A percentile compares a stretch with the other conserved stretches of the same genome.
These are phyloP conservation scores for Cygnus buccinator DNA, from an alignment of 2,113 vertebrate species.

Conservation along the genomic window DNA sequence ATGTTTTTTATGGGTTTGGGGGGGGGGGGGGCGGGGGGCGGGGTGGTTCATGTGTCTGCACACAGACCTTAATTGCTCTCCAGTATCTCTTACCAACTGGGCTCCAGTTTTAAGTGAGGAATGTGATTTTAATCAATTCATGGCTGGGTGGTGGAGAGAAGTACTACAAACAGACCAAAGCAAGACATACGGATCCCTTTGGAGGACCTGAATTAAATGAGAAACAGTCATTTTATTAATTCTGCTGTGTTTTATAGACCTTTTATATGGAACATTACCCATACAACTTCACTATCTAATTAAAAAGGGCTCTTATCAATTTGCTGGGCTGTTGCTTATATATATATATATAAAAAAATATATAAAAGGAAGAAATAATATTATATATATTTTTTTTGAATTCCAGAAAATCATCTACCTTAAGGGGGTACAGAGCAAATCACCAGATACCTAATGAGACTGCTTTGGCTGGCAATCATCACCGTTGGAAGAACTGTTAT, in stretches of 20 bases:
- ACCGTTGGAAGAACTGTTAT: neutral
- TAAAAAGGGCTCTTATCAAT: conserved; percentile 66
- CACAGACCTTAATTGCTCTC: neutral
- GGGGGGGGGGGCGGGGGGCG: neutral
- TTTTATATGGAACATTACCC: conserved; percentile 63
- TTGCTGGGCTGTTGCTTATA: conserved; percentile 65
- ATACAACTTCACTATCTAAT: conserved; percentile 62
- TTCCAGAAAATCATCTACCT: neutral
- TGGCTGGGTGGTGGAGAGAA: conserved; percentile 22
- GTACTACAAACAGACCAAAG: conserved; percentile 53
- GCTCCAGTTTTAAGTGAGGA: conserved; percentile 14
- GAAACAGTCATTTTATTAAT: conserved; percentile 59
- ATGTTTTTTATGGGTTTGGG: neutral
- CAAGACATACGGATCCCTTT: conserved; percentile 36
- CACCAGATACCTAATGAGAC: neutral
- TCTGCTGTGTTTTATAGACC: conserved; percentile 59
- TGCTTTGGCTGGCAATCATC: neutral
- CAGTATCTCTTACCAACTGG: conserved; percentile 8
- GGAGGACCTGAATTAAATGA: conserved; percentile 54
- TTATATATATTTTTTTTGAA: neutral
- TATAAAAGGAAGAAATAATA: conserved; percentile 12
- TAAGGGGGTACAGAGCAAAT: conserved; percentile 11
- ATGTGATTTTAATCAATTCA: conserved; percentile 60
- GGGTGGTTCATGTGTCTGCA: conserved; percentile 11
- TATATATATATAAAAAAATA: neutral